These are phyloP conservation scores for Epizoanthus scotinus DNA, from an alignment of 92 coral and sea anemone species.

Conservation along the genomic window DNA sequence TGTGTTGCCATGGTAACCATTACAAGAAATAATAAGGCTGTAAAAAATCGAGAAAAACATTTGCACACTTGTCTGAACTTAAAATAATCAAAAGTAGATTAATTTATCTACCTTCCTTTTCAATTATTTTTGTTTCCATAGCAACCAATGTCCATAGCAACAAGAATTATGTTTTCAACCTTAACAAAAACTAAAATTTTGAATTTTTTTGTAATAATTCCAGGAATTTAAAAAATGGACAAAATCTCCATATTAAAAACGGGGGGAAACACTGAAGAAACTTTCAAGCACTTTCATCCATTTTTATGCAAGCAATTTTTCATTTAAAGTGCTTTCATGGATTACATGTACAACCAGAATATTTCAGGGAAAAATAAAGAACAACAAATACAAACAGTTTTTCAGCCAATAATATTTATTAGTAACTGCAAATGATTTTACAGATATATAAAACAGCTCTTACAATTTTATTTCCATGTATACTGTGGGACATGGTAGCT, in stretches of 20 bases:
- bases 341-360: neutral
- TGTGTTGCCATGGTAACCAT: slow-evolving; percentile 9
- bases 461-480: slow-evolving; percentile 32
- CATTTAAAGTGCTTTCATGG: neutral
- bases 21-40: neutral
- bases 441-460: slow-evolving; percentile 16
- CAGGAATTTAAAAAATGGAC: slow-evolving; percentile 10
- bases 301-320: slow-evolving; percentile 3
- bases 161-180: slow-evolving; percentile 27
- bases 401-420: slow-evolving; percentile 28
- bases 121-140: slow-evolving; percentile 33
- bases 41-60: neutral
- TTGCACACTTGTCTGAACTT: neutral
- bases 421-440: neutral
- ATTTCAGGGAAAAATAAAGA: neutral
- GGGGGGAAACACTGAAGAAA: neutral
- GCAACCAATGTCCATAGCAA: slow-evolving; percentile 38
- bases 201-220: neutral
- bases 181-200: slow-evolving; percentile 4
- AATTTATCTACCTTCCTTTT: slow-evolving; percentile 15
- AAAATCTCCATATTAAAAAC: slow-evolving; percentile 8
- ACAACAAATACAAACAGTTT: slow-evolving; percentile 30
- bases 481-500: slow-evolving; percentile 41
- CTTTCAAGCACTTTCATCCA: slow-evolving; percentile 23
- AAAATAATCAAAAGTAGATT: slow-evolving; percentile 5